phyloP scores from a whole-genome alignment of 1,140 invertebrate genomes.

The Octopus bimaculoides region DNA sequence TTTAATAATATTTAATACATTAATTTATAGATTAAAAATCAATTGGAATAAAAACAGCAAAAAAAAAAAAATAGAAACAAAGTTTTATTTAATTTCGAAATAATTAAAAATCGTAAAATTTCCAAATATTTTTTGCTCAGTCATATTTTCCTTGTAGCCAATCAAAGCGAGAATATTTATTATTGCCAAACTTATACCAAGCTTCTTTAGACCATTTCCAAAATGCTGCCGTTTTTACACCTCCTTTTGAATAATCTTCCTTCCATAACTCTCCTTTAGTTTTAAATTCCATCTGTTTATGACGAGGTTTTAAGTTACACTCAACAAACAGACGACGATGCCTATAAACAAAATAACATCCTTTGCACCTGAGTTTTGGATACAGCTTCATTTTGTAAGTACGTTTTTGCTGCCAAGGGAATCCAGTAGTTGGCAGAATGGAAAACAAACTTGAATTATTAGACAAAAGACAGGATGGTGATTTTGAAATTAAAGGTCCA shows the following conservation, averaged over 20 bases:
- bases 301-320: slow-evolving; percentile 71
- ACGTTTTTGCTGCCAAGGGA: background rate
- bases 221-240: background rate
- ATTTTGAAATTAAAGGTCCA: too few relatives aligned
- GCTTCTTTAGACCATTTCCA: slow-evolving; percentile 12
- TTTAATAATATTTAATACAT: too few relatives aligned
- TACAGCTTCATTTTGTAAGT: slow-evolving; percentile 62
- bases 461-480: background rate
- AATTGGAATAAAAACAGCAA: too few relatives aligned
- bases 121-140: background rate
- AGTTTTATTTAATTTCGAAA: too few relatives aligned
- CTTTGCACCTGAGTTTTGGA: slow-evolving; percentile 69
- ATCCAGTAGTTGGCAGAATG: background rate
- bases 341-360: slow-evolving; percentile 71
- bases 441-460: background rate
- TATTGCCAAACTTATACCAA: slow-evolving; percentile 10
- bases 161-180: slow-evolving; percentile 12
- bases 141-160: slow-evolving; percentile 18
- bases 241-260: slow-evolving; percentile 23
- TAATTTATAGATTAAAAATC: too few relatives aligned
- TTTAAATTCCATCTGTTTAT: slow-evolving; percentile 74
- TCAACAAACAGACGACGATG: slow-evolving; percentile 70
- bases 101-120: too few relatives aligned
- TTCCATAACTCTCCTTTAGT: slow-evolving; percentile 34
- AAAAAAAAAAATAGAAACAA: too few relatives aligned